These are phyloP conservation scores for Eupsilia transversa DNA, from an alignment of 2,888 invertebrate genomes.

Conservation along the genomic window DNA sequence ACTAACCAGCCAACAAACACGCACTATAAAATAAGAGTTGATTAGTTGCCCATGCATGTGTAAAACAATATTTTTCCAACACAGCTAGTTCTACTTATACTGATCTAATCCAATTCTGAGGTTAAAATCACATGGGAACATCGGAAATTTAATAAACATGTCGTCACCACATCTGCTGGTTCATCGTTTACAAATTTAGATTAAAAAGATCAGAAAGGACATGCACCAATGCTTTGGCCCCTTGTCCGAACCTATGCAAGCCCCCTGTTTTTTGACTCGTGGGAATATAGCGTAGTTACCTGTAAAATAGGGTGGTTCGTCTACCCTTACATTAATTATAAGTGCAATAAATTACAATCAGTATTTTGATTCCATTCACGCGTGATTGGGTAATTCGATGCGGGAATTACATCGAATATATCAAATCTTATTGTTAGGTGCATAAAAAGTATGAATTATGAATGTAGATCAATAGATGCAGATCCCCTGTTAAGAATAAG, in stretches of 20 bases:
- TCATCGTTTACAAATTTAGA: conserved; percentile 69
- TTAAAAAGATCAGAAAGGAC: conserved; percentile 68
- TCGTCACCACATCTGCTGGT: conserved; percentile 71
- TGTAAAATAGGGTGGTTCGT: conserved; percentile 75
- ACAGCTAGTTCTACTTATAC: not conserved
- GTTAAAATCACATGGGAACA: conserved; percentile 69
- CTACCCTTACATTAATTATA: conserved; percentile 84
- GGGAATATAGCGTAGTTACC: conserved; percentile 83
- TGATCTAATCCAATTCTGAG: conserved; percentile 44
- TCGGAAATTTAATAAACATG: conserved; percentile 65
- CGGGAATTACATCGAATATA: conserved; percentile 67
- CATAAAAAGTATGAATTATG: conserved; percentile 50
- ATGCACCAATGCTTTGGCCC: conserved; percentile 81
- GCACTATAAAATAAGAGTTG: not conserved
- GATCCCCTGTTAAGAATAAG: not conserved
- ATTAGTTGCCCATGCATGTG: not conserved
- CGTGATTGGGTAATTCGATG: conserved; percentile 81
- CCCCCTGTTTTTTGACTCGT: conserved; percentile 82
- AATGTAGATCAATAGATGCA: conserved; percentile 46
- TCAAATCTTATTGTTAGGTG: conserved; percentile 45
- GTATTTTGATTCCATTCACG: conserved; percentile 84
- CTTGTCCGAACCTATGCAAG: conserved; percentile 81
- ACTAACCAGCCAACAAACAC: not conserved
- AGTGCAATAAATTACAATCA: conserved; percentile 88
- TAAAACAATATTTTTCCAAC: conserved; percentile 1